These are phyloP conservation scores for Ichneumoninae sp. DNA, from an alignment of 2,888 invertebrate genomes.

Conservation along the genomic window DNA sequence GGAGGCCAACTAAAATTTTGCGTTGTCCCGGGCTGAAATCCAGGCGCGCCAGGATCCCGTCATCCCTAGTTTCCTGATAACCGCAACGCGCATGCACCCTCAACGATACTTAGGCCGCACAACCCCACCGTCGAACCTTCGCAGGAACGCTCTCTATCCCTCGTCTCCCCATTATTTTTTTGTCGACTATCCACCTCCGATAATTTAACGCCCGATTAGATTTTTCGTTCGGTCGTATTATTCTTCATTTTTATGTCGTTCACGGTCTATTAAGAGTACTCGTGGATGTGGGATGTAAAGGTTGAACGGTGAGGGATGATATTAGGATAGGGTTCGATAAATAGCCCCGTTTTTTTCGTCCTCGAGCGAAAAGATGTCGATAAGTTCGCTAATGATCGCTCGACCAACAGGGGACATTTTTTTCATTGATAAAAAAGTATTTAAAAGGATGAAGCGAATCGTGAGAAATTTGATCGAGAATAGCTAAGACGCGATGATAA, in stretches of 20 bases:
- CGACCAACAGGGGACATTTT: neutral
- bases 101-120: conserved; percentile 47
- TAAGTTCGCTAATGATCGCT: neutral
- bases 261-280: conserved; percentile 33
- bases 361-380: neutral
- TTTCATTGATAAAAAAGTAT: neutral
- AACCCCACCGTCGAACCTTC: conserved; percentile 21
- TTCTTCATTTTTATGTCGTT: conserved; percentile 11
- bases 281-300: conserved; percentile 21
- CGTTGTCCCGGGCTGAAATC: conserved; percentile 67
- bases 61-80: conserved; percentile 55
- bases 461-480: neutral
- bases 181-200: conserved; percentile 50
- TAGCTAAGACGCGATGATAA: neutral
- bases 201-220: conserved; percentile 63
- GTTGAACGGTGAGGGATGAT: conserved; percentile 30
- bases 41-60: conserved; percentile 65
- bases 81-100: conserved; percentile 66
- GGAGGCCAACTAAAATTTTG: conserved; percentile 65
- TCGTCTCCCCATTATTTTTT: conserved; percentile 45
- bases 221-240: conserved; percentile 14
- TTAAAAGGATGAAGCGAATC: neutral
- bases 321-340: conserved; percentile 28
- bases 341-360: conserved; percentile 16
- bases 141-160: conserved; percentile 52